phyloP scores from a whole-genome alignment of 2,797 vertebrate species.

The Xenopus petersii region DNA sequence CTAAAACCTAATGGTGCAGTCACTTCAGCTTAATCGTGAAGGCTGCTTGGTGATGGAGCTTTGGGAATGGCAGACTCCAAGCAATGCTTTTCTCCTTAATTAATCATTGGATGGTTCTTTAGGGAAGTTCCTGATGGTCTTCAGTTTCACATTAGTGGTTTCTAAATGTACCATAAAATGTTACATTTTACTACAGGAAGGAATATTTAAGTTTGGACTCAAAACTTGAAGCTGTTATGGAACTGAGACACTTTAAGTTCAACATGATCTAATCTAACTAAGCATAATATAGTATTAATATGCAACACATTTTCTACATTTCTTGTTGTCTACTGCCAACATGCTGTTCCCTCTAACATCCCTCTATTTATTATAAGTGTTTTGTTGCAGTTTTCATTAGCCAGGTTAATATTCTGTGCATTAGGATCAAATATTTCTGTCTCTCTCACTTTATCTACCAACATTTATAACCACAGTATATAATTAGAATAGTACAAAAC shows the following conservation, averaged over 20 bases:
- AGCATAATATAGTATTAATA: background rate
- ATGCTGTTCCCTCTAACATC: too few species aligned
- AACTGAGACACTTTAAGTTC: background rate
- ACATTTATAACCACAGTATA: too few species aligned
- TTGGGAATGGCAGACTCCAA: slow-evolving; percentile 4
- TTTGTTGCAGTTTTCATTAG: too few species aligned
- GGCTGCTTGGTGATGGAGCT: background rate
- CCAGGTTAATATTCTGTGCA: too few species aligned
- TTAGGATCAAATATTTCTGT: too few species aligned
- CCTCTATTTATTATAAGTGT: too few species aligned
- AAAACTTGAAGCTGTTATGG: slow-evolving; percentile 2
- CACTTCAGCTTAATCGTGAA: rapidly evolving
- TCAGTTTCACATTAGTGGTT: slow-evolving; percentile 32
- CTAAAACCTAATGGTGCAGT: slow-evolving; percentile 3
- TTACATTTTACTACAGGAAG: slow-evolving; percentile 9
- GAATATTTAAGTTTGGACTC: slow-evolving; percentile 2
- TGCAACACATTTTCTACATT: background rate
- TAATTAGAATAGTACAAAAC: too few species aligned
- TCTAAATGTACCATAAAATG: slow-evolving; percentile 38
- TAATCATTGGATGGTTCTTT: slow-evolving; percentile 34
- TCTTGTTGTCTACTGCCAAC: too few species aligned
- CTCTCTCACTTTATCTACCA: too few species aligned
- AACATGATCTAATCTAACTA: background rate
- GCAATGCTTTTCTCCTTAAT: slow-evolving; percentile 3
- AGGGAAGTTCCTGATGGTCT: slow-evolving; percentile 28